Evolutionary conservation across 2,888 invertebrate species (phyloP).

Genomic region (Rutpela maculata): DNA sequence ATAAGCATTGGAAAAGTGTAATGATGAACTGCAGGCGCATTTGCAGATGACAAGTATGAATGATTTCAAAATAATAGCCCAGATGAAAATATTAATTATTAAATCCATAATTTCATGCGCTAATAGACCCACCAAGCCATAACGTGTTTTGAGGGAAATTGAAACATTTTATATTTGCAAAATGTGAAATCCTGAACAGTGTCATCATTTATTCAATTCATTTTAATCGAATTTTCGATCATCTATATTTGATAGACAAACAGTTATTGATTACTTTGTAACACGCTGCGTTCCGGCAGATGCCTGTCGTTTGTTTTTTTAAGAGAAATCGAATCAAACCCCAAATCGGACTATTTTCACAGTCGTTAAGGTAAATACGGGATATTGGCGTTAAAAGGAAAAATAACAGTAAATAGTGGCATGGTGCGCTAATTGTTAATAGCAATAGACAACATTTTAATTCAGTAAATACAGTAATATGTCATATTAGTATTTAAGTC

Average conservation of each 20-base stretch:
- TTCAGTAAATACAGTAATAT: no score
- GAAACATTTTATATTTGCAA: constrained; percentile 57
- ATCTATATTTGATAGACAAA: constrained; percentile 60
- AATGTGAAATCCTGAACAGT: constrained; percentile 50
- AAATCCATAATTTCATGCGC: constrained; percentile 56
- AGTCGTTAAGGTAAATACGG: constrained; percentile 39
- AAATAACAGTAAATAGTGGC: constrained; percentile 9
- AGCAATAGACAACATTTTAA: no score
- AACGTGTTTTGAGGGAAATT: constrained; percentile 57
- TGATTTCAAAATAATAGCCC: constrained; percentile 49
- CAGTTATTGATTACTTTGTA: constrained; percentile 60
- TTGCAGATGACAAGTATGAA: constrained; percentile 16
- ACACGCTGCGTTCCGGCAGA: constrained; percentile 57
- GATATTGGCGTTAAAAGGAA: neutral
- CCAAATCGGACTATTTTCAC: constrained; percentile 46
- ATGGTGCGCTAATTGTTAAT: no score
- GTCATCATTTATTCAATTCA: constrained; percentile 60
- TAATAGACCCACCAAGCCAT: constrained; percentile 49
- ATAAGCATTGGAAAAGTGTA: neutral
- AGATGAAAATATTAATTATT: constrained; percentile 58
- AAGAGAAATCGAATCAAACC: constrained; percentile 40
- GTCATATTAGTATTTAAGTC: no score
- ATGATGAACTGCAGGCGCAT: neutral
- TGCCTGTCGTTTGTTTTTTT: constrained; percentile 54
- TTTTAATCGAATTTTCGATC: constrained; percentile 63